These are phyloP conservation scores for Eretmochelys imbricata DNA, from an alignment of 2,113 vertebrate genomes.

Conservation along the genomic window DNA sequence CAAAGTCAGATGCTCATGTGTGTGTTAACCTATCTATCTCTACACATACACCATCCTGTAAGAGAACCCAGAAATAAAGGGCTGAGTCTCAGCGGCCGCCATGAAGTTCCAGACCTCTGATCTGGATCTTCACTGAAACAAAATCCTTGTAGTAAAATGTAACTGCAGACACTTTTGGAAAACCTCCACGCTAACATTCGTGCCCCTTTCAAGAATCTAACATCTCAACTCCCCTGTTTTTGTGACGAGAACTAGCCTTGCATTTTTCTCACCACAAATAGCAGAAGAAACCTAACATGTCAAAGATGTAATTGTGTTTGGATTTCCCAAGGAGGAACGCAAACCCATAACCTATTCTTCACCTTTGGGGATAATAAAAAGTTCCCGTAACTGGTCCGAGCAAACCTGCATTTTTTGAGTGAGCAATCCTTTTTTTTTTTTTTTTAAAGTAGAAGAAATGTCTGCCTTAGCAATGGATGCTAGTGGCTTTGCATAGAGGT, in stretches of 20 bases:
- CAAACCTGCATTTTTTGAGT: not conserved
- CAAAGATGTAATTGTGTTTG: not conserved
- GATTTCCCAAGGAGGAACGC: slow-evolving; percentile 12
- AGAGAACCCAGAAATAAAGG: slow-evolving; percentile 45
- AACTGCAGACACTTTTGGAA: not conserved
- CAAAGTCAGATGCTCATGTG: slow-evolving; percentile 44
- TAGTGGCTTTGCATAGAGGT: accelerated
- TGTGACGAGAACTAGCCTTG: not conserved
- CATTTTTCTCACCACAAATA: not conserved
- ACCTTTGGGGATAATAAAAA: not conserved
- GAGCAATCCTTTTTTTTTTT: not conserved
- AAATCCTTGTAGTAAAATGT: not conserved
- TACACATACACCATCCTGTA: slow-evolving; percentile 48
- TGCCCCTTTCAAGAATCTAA: not conserved
- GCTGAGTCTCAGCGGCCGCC: not conserved
- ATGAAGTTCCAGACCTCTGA: slow-evolving; percentile 30
- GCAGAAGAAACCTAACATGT: not conserved
- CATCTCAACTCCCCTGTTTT: not conserved
- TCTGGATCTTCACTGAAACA: not conserved
- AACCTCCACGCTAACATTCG: slow-evolving; percentile 13
- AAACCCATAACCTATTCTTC: not conserved
- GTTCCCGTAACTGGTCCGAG: not conserved
- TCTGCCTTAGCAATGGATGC: not conserved
- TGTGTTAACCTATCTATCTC: slow-evolving; percentile 44
- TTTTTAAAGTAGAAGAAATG: not conserved